A percentile compares a stretch with the other conserved stretches of the same genome.
Conservation (phyloP, 1,140 invertebrate genomes). For the Drosophila tristis region DNA sequence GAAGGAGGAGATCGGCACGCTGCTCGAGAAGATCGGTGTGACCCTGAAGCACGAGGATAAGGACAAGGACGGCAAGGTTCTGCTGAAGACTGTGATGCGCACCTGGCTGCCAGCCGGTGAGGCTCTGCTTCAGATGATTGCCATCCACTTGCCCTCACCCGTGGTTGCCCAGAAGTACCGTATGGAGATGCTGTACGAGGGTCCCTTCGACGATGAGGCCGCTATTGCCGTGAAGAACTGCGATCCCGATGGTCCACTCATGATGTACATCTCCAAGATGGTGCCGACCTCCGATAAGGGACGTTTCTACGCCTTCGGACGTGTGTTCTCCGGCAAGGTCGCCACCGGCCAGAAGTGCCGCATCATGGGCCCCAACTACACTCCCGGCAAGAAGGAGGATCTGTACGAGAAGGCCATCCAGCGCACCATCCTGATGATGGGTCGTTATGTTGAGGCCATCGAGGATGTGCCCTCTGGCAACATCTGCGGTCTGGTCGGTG, state of each 20-base stretch:
- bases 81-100: slow-evolving; percentile 98
- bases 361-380: slow-evolving; percentile 99
- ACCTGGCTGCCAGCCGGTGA: slow-evolving; percentile 99
- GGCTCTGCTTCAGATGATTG: slow-evolving; percentile 99
- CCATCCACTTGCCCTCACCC: slow-evolving; percentile 99
- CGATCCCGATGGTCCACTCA: slow-evolving; percentile 97
- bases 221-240: slow-evolving; percentile 96
- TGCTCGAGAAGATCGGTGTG: slow-evolving; percentile 96
- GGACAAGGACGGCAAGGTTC: slow-evolving; percentile 96
- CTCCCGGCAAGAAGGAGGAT: slow-evolving; percentile 99
- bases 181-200: slow-evolving; percentile 99
- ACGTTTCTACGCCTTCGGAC: slow-evolving; percentile 99
- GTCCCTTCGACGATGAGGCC: slow-evolving; percentile 98
- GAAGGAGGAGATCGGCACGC: slow-evolving; percentile 95
- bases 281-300: slow-evolving; percentile 99
- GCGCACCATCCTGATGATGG: slow-evolving; percentile 99
- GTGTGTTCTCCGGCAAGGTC: slow-evolving; percentile 98
- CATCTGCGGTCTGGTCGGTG: slow-evolving; percentile 99
- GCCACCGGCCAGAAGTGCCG: slow-evolving; percentile 97
- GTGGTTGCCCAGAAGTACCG: slow-evolving; percentile 99
- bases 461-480: slow-evolving; percentile 99
- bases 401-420: slow-evolving; percentile 99
- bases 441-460: slow-evolving; percentile 99
- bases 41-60: slow-evolving; percentile 97
- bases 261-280: slow-evolving; percentile 99